Conservation (phyloP, 2,797 vertebrate species). For the Clamator glandarius region DNA sequence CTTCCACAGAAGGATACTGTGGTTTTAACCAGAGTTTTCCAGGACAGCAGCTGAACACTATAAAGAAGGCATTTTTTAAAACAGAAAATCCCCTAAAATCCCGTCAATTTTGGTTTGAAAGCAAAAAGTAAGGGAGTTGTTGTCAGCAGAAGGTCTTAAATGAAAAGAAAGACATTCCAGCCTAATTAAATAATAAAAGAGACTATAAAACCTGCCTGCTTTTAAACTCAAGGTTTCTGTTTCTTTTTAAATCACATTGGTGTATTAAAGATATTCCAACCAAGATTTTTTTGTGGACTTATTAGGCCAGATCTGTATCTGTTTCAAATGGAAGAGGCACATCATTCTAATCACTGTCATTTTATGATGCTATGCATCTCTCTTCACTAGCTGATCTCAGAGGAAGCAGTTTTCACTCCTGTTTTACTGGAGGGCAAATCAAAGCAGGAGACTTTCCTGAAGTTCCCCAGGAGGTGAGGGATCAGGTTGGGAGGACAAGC, state of each 20-base stretch:
- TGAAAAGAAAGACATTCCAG: slow-evolving; percentile 35
- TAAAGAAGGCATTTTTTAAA: not conserved
- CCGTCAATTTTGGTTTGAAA: not conserved
- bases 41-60: not conserved
- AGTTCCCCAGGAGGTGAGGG: not conserved
- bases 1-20: not conserved
- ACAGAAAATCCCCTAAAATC: slow-evolving; percentile 46
- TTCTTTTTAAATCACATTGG: slow-evolving; percentile 23
- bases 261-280: not conserved
- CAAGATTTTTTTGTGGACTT: not conserved
- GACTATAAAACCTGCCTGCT: slow-evolving; percentile 46
- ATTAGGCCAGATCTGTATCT: not conserved
- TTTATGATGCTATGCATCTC: not conserved
- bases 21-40: not conserved
- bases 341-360: not conserved
- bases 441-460: not conserved
- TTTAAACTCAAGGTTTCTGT: slow-evolving; percentile 8
- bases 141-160: slow-evolving; percentile 6
- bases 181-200: slow-evolving; percentile 45
- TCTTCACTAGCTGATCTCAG: not conserved
- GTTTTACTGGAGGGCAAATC: not conserved
- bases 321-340: not conserved
- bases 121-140: slow-evolving; percentile 32
- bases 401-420: not conserved
- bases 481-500: not conserved